Conservation (phyloP, 2,797 vertebrate genomes). For the Simalia tracyae region DNA sequence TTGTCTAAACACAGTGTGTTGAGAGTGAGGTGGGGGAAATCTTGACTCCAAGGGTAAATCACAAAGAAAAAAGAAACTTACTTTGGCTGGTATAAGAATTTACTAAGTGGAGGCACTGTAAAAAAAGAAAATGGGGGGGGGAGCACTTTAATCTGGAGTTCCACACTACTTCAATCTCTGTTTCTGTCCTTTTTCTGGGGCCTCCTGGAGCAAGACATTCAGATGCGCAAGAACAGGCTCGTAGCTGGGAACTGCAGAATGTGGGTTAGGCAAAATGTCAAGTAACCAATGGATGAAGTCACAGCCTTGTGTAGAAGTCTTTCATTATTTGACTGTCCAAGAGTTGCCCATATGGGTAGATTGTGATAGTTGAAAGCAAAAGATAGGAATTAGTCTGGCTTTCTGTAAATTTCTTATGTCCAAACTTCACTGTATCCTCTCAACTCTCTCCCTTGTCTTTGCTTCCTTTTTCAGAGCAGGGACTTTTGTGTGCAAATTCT, state of each 20-base stretch:
- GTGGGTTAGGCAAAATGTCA: neutral
- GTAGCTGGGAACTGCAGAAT: neutral
- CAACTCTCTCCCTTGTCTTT: no score
- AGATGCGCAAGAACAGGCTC: neutral
- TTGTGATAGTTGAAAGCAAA: neutral
- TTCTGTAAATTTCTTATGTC: neutral
- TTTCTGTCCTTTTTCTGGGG: neutral
- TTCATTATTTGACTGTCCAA: neutral
- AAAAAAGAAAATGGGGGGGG: neutral
- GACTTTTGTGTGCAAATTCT: conserved; percentile 96
- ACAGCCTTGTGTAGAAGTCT: neutral
- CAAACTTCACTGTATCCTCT: neutral
- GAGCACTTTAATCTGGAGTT: neutral
- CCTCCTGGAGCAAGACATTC: neutral
- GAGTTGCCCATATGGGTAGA: neutral
- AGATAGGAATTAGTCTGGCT: neutral
- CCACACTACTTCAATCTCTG: neutral
- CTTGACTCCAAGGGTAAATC: neutral
- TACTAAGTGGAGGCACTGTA: neutral
- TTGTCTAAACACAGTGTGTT: neutral
- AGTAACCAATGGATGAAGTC: neutral
- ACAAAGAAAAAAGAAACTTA: neutral
- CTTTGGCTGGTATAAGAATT: neutral
- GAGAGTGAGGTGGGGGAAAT: neutral
- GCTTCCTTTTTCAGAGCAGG: conserved; percentile 77